Percentiles rank a stretch among this genome's conserved stretches.
Evolutionary conservation across 2,797 vertebrate genomes (phyloP).

Genomic region (Capromys pilorides): DNA sequence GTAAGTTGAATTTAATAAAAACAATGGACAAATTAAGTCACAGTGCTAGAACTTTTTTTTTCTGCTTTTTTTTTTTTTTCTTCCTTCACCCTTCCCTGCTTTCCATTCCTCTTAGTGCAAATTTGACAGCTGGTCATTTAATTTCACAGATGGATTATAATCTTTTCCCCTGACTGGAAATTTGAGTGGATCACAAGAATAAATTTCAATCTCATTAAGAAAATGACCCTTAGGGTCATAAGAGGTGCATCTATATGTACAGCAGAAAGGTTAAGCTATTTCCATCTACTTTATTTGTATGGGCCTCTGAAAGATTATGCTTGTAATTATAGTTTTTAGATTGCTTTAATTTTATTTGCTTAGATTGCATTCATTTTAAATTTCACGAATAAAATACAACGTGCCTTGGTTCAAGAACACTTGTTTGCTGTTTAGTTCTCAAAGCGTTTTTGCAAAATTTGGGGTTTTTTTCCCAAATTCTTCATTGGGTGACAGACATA

Average conservation of each 20-base stretch:
- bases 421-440: background rate
- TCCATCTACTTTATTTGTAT: background rate
- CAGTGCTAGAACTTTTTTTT: background rate
- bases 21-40: background rate
- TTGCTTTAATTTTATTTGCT: slow-evolving; percentile 1
- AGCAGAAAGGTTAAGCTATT: background rate
- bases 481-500: background rate
- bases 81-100: background rate
- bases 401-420: background rate
- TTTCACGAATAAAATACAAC: background rate
- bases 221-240: slow-evolving; percentile 15
- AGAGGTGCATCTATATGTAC: background rate
- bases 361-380: slow-evolving; percentile 40
- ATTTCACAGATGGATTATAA: background rate
- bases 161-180: background rate
- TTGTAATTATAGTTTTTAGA: slow-evolving; percentile 22
- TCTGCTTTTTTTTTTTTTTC: background rate
- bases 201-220: slow-evolving; percentile 47
- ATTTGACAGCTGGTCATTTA: slow-evolving; percentile 16
- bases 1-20: slow-evolving; percentile 84
- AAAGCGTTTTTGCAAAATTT: background rate
- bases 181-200: slow-evolving; percentile 22
- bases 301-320: background rate
- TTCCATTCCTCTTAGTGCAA: background rate
- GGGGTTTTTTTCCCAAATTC: background rate